Conservation (phyloP, 2,797 vertebrate genomes). For the Tokudaia muenninki region DNA sequence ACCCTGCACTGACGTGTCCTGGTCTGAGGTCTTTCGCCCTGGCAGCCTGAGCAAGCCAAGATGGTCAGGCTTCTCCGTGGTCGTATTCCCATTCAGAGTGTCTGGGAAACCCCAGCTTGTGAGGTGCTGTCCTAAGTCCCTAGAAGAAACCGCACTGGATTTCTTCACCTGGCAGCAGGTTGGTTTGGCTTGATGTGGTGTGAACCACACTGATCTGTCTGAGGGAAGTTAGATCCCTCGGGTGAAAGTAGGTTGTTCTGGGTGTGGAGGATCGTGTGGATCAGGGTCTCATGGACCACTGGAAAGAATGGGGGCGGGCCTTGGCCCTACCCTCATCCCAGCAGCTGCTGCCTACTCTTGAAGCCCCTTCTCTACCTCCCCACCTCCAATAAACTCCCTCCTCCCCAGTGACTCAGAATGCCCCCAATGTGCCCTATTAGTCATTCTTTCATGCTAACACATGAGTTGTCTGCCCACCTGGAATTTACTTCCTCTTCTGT, state of each 20-base stretch:
- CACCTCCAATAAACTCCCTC: background rate
- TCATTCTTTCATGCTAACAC: background rate
- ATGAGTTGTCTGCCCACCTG: background rate
- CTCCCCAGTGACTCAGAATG: background rate
- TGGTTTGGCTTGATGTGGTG: background rate
- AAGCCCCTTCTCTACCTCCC: background rate
- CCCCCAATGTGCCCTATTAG: background rate
- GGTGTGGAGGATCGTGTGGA: background rate
- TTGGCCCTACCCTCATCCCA: background rate
- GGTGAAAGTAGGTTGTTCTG: background rate
- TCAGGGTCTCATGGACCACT: background rate
- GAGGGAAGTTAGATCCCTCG: background rate
- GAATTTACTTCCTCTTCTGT: background rate
- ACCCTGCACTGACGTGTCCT: background rate
- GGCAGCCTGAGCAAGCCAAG: background rate
- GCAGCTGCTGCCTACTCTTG: background rate
- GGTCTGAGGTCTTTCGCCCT: background rate
- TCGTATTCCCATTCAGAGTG: background rate
- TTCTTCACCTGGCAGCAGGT: background rate
- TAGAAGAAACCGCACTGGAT: background rate
- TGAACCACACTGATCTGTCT: background rate
- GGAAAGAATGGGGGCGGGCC: background rate
- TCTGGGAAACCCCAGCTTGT: background rate
- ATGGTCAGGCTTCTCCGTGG: too few species aligned
- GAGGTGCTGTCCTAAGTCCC: background rate